Evolutionary conservation across 2,797 vertebrate species (phyloP).

Genomic region (Sorex maritimensis): DNA sequence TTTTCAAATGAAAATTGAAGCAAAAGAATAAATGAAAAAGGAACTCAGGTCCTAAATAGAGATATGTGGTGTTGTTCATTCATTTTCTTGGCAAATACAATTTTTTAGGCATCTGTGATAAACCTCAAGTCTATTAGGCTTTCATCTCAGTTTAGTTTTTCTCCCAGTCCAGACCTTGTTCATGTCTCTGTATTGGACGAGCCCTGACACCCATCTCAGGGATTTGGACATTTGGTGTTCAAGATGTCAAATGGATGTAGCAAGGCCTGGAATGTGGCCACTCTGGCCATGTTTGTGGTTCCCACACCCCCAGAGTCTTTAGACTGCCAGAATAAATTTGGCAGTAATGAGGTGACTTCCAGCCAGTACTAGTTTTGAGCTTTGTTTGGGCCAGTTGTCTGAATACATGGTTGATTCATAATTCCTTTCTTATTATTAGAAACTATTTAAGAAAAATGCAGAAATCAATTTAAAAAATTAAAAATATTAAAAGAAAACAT

Average conservation of each 20-base stretch:
- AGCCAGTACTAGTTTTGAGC: constrained; percentile 61
- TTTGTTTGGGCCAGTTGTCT: constrained; percentile 66
- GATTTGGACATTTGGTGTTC: constrained; percentile 70
- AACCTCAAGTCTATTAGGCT: constrained; percentile 5
- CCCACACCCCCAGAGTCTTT: constrained; percentile 39
- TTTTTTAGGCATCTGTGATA: constrained; percentile 66
- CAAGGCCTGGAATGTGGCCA: constrained; percentile 47
- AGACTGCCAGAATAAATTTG: constrained; percentile 76
- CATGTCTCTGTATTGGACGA: neutral
- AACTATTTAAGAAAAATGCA: neutral
- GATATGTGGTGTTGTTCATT: constrained; percentile 26
- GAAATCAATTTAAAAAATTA: neutral
- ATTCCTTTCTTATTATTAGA: neutral
- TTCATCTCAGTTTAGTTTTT: constrained; percentile 37
- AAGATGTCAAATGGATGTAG: constrained; percentile 74
- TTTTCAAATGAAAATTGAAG: constrained; percentile 80
- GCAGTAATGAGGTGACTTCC: constrained; percentile 27
- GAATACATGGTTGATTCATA: constrained; percentile 55
- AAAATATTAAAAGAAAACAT: constrained; percentile 1
- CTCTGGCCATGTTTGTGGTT: constrained; percentile 63
- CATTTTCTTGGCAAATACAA: constrained; percentile 61
- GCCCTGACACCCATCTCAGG: neutral
- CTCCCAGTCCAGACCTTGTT: constrained; percentile 60
- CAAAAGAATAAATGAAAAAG: neutral
- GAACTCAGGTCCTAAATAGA: constrained; percentile 5